These are phyloP conservation scores for Protonibea diacanthus DNA, from an alignment of 2,797 vertebrate genomes.

Conservation along the genomic window DNA sequence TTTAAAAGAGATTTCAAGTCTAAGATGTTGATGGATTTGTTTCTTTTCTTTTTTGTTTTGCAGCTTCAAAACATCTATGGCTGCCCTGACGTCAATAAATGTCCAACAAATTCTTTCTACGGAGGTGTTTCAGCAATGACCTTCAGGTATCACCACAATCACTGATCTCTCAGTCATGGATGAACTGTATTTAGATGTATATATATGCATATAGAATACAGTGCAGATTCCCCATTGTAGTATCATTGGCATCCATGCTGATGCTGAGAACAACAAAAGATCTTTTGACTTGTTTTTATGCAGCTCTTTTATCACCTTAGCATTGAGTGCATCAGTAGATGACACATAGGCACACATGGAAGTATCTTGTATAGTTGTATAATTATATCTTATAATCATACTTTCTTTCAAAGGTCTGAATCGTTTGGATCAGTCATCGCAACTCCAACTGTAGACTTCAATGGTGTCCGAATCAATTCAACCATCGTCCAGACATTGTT, in stretches of 20 bases:
- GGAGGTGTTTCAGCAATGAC: constrained; percentile 48
- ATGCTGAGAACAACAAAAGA: too few relatives aligned
- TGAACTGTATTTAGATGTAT: too few relatives aligned
- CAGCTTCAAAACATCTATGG: constrained; percentile 59
- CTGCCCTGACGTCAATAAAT: accelerated
- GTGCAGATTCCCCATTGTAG: too few relatives aligned
- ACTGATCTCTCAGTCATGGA: too few relatives aligned
- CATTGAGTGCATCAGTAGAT: too few relatives aligned
- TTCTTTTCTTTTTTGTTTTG: constrained; percentile 17
- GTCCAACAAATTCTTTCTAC: constrained; percentile 40
- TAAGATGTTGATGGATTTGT: too few relatives aligned
- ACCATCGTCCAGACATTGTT: neutral
- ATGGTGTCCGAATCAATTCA: neutral
- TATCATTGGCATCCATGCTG: too few relatives aligned
- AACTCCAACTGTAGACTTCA: constrained; percentile 59
- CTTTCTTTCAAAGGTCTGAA: constrained; percentile 58
- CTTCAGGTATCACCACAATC: constrained; percentile 71
- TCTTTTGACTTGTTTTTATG: too few relatives aligned
- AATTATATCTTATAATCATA: neutral
- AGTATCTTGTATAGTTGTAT: neutral
- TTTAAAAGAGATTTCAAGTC: too few relatives aligned
- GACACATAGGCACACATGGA: too few relatives aligned
- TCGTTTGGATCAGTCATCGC: constrained; percentile 65
- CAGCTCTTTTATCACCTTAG: too few relatives aligned
- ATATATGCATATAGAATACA: too few relatives aligned